Percentiles rank a stretch among this genome's conserved stretches.
phyloP scores from a whole-genome alignment of 2,888 invertebrate species.

The Danaus chrysippus region DNA sequence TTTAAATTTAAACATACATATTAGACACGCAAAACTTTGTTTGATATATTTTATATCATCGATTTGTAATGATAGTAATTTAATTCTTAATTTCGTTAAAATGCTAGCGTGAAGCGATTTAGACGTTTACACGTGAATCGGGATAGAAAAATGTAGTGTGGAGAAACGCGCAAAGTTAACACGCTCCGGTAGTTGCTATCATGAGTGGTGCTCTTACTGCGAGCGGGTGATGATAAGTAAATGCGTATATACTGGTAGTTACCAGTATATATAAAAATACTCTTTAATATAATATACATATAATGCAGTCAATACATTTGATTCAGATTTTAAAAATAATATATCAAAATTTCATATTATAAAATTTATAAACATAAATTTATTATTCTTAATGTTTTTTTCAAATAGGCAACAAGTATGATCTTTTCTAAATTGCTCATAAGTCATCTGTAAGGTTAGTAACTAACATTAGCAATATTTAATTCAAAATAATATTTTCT shows the following conservation, averaged over 20 bases:
- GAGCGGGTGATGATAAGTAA: slow-evolving; percentile 15
- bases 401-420: too few species aligned
- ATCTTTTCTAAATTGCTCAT: too few species aligned
- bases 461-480: too few species aligned
- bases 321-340: too few species aligned
- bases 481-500: too few species aligned
- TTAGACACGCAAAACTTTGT: slow-evolving; percentile 1
- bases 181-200: slow-evolving; percentile 62
- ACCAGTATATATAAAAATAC: not conserved
- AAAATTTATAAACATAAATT: too few species aligned
- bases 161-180: slow-evolving; percentile 69
- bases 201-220: slow-evolving; percentile 30
- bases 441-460: too few species aligned
- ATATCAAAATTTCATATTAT: too few species aligned
- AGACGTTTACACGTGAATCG: slow-evolving; percentile 63
- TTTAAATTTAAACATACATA: too few species aligned
- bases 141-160: slow-evolving; percentile 64
- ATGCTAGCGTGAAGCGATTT: slow-evolving; percentile 63
- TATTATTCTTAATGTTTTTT: too few species aligned
- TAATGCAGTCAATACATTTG: too few species aligned
- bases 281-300: too few species aligned
- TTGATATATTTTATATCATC: slow-evolving; percentile 15
- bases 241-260: not conserved
- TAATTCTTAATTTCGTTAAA: slow-evolving; percentile 29
- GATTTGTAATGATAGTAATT: slow-evolving; percentile 15